Conservation (phyloP, 1,140 invertebrate species). For the Zelostemma sp. region DNA sequence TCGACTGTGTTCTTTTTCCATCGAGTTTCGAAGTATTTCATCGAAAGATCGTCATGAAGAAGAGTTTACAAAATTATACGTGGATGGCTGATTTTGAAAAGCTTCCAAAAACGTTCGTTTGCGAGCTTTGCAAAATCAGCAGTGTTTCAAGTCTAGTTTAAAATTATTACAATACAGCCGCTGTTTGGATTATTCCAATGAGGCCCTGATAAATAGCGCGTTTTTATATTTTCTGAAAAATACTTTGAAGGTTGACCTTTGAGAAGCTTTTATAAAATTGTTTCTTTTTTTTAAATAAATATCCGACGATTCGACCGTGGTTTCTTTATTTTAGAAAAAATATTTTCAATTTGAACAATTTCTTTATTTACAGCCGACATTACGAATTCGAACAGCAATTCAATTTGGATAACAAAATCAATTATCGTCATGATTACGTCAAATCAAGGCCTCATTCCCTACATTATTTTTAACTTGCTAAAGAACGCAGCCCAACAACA, state of each 20-base stretch:
- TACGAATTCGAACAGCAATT: no score
- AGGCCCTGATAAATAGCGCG: slow-evolving; percentile 33
- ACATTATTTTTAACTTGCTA: slow-evolving; percentile 13
- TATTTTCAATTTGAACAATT: neutral
- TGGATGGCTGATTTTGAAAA: slow-evolving; percentile 38
- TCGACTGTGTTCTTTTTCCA: neutral
- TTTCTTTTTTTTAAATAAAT: slow-evolving; percentile 7
- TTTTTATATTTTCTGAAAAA: slow-evolving; percentile 4
- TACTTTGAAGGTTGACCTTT: slow-evolving; percentile 11
- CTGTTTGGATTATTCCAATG: slow-evolving; percentile 28
- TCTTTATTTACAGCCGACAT: no score
- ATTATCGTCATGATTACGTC: neutral
- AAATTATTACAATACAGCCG: slow-evolving; percentile 20
- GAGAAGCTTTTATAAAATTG: slow-evolving; percentile 19
- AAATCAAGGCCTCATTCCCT: slow-evolving; percentile 41
- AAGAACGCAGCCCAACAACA: slow-evolving; percentile 26
- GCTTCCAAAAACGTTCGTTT: slow-evolving; percentile 19
- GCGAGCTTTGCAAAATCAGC: slow-evolving; percentile 32
- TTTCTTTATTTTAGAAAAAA: neutral
- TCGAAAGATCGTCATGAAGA: neutral
- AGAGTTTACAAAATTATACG: slow-evolving; percentile 11
- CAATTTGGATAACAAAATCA: no score
- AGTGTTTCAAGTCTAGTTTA: slow-evolving; percentile 16
- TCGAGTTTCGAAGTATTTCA: neutral
- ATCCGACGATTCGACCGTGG: neutral